phyloP scores from a whole-genome alignment of 2,797 vertebrate genomes.

The Lepilemur ruficaudatus region DNA sequence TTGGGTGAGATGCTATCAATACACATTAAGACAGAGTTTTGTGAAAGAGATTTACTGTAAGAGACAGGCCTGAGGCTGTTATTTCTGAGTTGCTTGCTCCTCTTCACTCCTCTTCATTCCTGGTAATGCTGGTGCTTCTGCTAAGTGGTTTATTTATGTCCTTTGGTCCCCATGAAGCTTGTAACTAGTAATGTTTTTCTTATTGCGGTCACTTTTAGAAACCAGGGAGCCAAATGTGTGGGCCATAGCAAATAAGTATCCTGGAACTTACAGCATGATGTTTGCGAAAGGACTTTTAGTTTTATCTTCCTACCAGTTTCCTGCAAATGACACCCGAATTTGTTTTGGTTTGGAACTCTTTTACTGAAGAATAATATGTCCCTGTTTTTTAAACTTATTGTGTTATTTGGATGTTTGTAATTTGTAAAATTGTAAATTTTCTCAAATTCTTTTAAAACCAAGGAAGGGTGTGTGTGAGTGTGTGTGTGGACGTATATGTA shows the following conservation, averaged over 20 bases:
- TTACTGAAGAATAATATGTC: neutral
- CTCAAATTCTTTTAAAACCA: slow-evolving; percentile 14
- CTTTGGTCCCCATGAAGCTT: neutral
- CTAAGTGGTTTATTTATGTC: neutral
- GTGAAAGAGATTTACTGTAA: neutral
- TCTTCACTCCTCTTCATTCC: neutral
- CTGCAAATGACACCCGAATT: neutral
- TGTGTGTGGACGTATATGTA: neutral
- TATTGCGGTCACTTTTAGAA: slow-evolving; percentile 6
- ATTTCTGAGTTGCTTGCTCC: neutral
- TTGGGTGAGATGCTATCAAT: neutral
- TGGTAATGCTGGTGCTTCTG: neutral
- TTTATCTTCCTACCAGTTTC: neutral
- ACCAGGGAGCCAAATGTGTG: neutral
- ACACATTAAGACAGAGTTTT: neutral
- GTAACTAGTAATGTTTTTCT: slow-evolving; percentile 10
- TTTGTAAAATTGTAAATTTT: neutral
- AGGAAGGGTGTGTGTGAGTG: neutral
- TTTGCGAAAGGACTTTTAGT: slow-evolving; percentile 38
- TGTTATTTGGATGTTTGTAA: neutral
- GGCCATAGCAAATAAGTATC: neutral
- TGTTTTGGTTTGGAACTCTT: neutral
- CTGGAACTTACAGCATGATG: neutral
- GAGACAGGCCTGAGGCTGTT: no score
- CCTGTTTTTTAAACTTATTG: neutral